Base-by-base conservation (phyloP, 2,113 vertebrate species). In the Agapornis roseicollis region DNA sequence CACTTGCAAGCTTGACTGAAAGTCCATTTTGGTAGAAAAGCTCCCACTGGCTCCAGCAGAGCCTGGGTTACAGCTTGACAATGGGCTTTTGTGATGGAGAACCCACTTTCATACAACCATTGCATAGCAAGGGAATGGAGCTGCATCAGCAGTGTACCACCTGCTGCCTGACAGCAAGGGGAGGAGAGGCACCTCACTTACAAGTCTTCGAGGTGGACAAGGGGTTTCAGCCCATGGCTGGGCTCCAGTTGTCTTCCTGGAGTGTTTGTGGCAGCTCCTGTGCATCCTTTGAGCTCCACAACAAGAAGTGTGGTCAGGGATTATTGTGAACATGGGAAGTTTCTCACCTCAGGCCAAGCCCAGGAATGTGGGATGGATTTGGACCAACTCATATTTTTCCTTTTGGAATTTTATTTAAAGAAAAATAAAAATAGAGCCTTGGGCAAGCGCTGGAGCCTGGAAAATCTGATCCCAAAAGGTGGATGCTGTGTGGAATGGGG, bases 341-440 rank as follows among this genome's bases (percentile, higher is more conserved):
- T 91, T 89, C 73, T 94, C 74, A 66, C 95, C 87, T 71, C 22
- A 14, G 87, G 91, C 87, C 65, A 69, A 81, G 56, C 0, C 0
- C 39, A 87, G 70, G 92, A 94, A 94, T 74, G 87, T 87, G 89
- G 93, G 89, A 95, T 20, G 65, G 87, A 91, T 94, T 95, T 91
- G 70, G 69, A 76, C 64, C 35, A 79, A 92, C 31, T 35, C 35
- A 88, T 65, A 55, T 20, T 82, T 47, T n/a, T 61, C 17, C 58
- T 80, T 90, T 89, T 66, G 50, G 84, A 81, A 93, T 87, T 96
- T 84, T 74, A 83, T 88, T 93, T 80, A 73, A 89, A 85, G 28
- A 35, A 11, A 66, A 79, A 52, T 55, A 74, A 53, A 50, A 22
- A 41, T 7, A 69, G 53, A 1, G 22, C 94, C 91, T 92, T 52